These are phyloP conservation scores for Myxocyprinus asiaticus DNA, from an alignment of 2,113 vertebrate genomes.

Conservation along the genomic window DNA sequence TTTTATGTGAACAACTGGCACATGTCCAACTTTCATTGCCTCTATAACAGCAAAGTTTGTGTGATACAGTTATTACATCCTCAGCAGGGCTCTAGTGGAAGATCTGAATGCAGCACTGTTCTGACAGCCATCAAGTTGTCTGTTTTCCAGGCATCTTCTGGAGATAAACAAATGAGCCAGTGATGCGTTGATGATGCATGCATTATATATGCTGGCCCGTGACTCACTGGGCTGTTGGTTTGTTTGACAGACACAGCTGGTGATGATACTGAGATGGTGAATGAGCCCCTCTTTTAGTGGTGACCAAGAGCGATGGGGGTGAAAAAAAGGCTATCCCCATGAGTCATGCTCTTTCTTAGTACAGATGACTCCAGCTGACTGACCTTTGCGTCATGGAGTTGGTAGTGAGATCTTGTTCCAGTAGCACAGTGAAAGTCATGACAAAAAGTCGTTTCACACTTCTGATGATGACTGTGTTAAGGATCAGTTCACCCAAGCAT, in stretches of 20 bases:
- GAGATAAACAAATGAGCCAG: conserved; percentile 44
- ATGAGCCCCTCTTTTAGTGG: conserved; percentile 13
- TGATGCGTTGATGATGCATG: conserved; percentile 28
- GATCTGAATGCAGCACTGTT: conserved; percentile 31
- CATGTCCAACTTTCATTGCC: not conserved
- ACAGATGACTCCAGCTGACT: conserved; percentile 16
- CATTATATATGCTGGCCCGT: conserved; percentile 25
- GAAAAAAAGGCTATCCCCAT: not conserved
- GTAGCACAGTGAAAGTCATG: too few relatives aligned
- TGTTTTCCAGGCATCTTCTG: conserved; percentile 25
- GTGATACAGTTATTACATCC: conserved; percentile 4
- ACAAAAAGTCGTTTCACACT: too few relatives aligned
- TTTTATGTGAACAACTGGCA: not conserved
- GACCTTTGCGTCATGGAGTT: conserved; percentile 22
- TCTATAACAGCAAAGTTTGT: not conserved
- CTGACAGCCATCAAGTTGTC: conserved; percentile 9
- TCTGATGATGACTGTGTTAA: too few relatives aligned
- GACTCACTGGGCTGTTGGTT: conserved; percentile 3
- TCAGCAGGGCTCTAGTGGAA: not conserved
- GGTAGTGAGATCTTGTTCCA: not conserved
- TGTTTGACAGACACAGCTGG: conserved; percentile 9
- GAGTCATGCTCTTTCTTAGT: not conserved
- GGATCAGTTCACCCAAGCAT: too few relatives aligned
- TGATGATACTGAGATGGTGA: not conserved
- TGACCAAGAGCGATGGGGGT: conserved; percentile 13